These are phyloP conservation scores for Xenops minutus DNA, from an alignment of 2,797 vertebrate genomes.

Conservation along the genomic window DNA sequence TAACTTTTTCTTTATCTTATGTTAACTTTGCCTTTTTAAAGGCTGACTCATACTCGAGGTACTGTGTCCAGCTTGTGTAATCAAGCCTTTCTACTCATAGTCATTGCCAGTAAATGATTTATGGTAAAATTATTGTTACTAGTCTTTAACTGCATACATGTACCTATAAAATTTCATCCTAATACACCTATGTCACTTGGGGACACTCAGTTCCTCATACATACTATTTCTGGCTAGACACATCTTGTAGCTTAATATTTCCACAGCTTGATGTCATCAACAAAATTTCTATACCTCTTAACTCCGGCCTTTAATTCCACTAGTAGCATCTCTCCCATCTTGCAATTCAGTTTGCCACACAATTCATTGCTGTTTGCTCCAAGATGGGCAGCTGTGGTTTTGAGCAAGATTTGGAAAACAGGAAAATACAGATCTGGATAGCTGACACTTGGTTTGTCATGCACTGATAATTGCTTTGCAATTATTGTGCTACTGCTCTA, in stretches of 20 bases:
- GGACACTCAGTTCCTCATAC: background rate
- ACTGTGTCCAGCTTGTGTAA: background rate
- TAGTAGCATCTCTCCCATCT: background rate
- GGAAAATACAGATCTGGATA: background rate
- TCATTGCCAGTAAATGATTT: background rate
- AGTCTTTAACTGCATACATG: background rate
- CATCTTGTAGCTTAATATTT: background rate
- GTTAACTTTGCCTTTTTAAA: background rate
- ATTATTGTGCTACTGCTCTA: background rate
- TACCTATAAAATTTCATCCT: background rate
- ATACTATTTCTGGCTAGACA: background rate
- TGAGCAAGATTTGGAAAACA: background rate
- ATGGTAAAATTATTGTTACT: background rate
- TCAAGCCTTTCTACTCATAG: background rate
- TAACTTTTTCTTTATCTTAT: background rate
- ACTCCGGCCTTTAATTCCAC: background rate
- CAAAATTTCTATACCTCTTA: background rate
- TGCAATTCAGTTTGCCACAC: background rate
- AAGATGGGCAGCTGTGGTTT: background rate
- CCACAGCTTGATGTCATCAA: background rate
- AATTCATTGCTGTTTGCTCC: background rate
- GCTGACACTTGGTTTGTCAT: background rate
- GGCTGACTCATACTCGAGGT: background rate
- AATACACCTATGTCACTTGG: background rate
- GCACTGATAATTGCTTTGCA: background rate